Evolutionary conservation across 92 coral and sea anemone species (phyloP), one percentile per base, ranked within the genome.

Genomic region (Bergia sp.): DNA sequence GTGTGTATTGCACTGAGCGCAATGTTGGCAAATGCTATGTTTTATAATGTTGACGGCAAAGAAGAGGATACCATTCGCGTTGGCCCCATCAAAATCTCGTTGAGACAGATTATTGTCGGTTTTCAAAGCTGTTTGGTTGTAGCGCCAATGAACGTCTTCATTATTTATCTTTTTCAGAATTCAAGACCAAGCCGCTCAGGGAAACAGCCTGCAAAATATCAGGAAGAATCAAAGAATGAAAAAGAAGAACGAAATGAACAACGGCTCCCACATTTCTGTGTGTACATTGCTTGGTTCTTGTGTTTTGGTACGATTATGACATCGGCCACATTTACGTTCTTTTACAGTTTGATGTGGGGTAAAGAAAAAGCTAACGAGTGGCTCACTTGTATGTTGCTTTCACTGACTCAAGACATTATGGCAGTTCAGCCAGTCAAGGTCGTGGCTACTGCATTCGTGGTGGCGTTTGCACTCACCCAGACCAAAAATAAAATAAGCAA

Each of bases 271-370:
- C 96, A 91, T 77, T 91, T 88, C 64, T 93, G 90, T 67, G 88
- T 88, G 37, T 94, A 94, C 85, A 4, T 94, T 21, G 96, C 93
- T 1, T 94, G 93, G 93, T 82, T 89, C 71, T 87, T 94, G 73
- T 94, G 95, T 64, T 88, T 87, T 36, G 73, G 49, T 3, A 80
- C 91, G 1, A 81, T 90, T 13, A 61, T 88, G 36, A 66, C 92
- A 1, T 91, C 95, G 1, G 92, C 94, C 15, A 23, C 88, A 1
- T 90, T 94, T 76, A 94, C 96, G 0, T 92, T 94, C 78, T 93
- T 94, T 76, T 94, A 93, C 82, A 93, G 95, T 64, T 36, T 93
- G 8, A 81, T 86, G 91, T 93, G 95, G 95, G 95, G 94, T 8
- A 86, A 91, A 58, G 94, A 91, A 1, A 66, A 83, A 41, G 90